These are phyloP conservation scores for Lingula anatina DNA, from an alignment of 2,888 invertebrate species.

Conservation along the genomic window DNA sequence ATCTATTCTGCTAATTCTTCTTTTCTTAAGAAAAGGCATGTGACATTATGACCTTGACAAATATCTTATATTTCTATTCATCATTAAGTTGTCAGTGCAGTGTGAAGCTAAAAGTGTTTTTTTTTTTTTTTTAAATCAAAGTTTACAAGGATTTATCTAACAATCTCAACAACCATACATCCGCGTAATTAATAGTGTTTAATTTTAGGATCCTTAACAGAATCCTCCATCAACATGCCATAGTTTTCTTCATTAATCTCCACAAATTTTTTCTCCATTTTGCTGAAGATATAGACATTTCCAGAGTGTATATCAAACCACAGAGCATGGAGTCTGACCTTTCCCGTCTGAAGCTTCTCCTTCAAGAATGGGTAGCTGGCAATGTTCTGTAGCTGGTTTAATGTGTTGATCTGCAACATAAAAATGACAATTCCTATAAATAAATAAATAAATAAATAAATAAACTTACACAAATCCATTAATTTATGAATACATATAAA, in stretches of 20 bases:
- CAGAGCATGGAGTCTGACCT: constrained; percentile 81
- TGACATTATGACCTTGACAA: too few species aligned
- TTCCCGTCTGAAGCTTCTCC: constrained; percentile 71
- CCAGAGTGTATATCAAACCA: constrained; percentile 99
- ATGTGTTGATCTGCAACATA: constrained; percentile 69
- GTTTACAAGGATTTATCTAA: too few species aligned
- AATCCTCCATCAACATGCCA: constrained; percentile 15
- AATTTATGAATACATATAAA: too few species aligned
- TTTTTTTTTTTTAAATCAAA: too few species aligned
- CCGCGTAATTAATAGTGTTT: too few species aligned
- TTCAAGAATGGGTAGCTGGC: constrained; percentile 88
- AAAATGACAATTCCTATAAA: background rate
- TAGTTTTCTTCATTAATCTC: constrained; percentile 72
- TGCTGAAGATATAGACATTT: constrained; percentile 89
- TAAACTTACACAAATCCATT: too few species aligned
- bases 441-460: background rate
- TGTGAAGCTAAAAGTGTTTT: too few species aligned
- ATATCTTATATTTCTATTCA: too few species aligned
- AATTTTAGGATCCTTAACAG: background rate
- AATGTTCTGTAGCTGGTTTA: constrained; percentile 88
- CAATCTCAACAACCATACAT: too few species aligned
- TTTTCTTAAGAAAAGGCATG: too few species aligned
- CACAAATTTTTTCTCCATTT: constrained; percentile 77
- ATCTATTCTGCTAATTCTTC: too few species aligned
- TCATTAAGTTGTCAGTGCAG: background rate